These are phyloP conservation scores for Lamprotornis superbus DNA, from an alignment of 2,113 vertebrate species.

Conservation along the genomic window DNA sequence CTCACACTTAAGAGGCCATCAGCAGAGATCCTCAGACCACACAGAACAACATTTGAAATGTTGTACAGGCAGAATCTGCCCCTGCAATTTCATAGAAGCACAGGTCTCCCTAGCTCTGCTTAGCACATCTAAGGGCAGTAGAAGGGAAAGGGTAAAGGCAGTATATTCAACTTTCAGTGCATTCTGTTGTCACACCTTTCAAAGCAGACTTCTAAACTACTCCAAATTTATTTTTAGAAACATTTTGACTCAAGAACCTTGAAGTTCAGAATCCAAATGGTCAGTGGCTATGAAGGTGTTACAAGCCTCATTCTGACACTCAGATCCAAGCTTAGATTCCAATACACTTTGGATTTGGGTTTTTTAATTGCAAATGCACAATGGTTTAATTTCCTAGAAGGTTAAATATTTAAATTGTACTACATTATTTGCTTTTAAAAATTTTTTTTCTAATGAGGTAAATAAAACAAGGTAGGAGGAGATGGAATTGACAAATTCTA, in stretches of 20 bases:
- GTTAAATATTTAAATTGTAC: not conserved
- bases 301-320: not conserved
- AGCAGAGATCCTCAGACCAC: not conserved
- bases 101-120: not conserved
- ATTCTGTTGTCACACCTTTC: not conserved
- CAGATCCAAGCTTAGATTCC: not conserved
- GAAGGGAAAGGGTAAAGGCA: not conserved
- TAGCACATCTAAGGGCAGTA: not conserved
- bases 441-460: not conserved
- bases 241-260: not conserved
- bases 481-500: not conserved
- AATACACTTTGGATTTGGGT: rapidly evolving
- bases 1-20: not conserved
- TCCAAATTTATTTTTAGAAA: not conserved
- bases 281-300: not conserved
- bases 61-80: rapidly evolving
- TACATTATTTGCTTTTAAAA: not conserved
- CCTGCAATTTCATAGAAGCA: not conserved
- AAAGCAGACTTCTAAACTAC: not conserved
- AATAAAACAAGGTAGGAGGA: not conserved
- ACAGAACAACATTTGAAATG: not conserved
- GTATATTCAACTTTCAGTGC: not conserved
- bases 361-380: not conserved
- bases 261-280: not conserved
- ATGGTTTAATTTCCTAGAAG: not conserved